These are phyloP conservation scores for Euphydryas editha DNA, from an alignment of 2,888 invertebrate species.

Conservation along the genomic window DNA sequence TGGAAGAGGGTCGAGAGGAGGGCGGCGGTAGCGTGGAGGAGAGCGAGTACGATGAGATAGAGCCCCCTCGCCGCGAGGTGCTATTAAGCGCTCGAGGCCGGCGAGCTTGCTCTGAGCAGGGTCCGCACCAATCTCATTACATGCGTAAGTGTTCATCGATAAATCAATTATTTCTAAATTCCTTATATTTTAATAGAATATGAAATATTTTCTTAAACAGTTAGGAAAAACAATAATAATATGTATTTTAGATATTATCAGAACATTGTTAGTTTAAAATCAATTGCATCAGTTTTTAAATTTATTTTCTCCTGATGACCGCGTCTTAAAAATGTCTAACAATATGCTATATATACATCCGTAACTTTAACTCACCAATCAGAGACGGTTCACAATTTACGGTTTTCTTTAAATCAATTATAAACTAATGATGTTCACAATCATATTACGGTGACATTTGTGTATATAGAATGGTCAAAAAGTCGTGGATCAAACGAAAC, in stretches of 20 bases:
- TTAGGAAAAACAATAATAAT: not conserved
- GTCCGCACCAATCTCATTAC: slow-evolving; percentile 85
- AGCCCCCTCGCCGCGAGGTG: slow-evolving; percentile 77
- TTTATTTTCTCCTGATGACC: no score
- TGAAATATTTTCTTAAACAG: not conserved
- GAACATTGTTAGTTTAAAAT: no score
- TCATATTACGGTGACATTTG: no score
- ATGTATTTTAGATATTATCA: not conserved
- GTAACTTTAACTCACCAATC: no score
- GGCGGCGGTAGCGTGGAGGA: slow-evolving; percentile 45
- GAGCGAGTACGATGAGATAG: slow-evolving; percentile 65
- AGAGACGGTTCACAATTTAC: no score
- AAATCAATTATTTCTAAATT: slow-evolving; percentile 6
- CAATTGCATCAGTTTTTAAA: no score
- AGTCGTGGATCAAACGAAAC: no score
- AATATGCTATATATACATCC: no score
- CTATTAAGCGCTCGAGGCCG: slow-evolving; percentile 83
- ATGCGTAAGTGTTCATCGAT: slow-evolving; percentile 63
- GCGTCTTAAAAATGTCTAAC: no score
- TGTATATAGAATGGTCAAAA: no score
- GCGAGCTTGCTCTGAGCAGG: slow-evolving; percentile 88
- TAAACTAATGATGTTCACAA: no score
- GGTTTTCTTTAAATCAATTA: no score
- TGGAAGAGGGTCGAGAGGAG: slow-evolving; percentile 72
- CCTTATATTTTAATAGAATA: not conserved